Conservation (phyloP, 2,113 vertebrate species). For the Grammomys dolichurus region DNA sequence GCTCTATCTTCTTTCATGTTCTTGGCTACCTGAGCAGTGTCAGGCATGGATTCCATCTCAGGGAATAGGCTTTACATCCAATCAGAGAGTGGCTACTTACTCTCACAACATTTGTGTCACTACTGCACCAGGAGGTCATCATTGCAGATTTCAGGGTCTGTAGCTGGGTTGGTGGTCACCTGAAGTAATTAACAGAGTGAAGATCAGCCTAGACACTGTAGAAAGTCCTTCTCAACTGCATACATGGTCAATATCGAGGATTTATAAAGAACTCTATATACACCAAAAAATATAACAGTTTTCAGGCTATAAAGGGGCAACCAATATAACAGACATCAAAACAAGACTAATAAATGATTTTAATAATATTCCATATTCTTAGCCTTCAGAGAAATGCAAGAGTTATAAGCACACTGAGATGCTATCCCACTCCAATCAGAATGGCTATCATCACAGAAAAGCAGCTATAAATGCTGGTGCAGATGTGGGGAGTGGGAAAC, state of each 20-base stretch:
- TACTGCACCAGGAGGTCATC: not conserved
- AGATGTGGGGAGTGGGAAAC: not conserved
- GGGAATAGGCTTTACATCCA: not conserved
- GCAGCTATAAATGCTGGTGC: not conserved
- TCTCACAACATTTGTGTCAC: not conserved
- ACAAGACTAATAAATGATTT: not conserved
- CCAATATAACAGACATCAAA: not conserved
- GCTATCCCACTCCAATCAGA: not conserved
- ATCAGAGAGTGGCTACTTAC: not conserved
- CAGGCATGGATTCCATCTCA: not conserved
- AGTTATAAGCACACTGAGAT: not conserved
- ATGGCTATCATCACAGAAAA: not conserved
- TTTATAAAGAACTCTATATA: not conserved
- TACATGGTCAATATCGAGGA: not conserved
- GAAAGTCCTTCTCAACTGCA: not conserved
- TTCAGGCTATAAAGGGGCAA: not conserved
- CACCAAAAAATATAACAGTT: not conserved
- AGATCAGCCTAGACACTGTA: not conserved
- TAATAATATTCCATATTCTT: not conserved
- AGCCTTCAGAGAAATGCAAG: not conserved
- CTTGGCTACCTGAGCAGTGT: not conserved
- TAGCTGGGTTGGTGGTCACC: not conserved
- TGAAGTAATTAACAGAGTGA: not conserved
- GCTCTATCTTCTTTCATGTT: not conserved
- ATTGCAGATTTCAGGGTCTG: not conserved